Base-by-base conservation (phyloP, 37 sponge, comb jelly and placozoan species). In the Chondrosia reniformis region DNA sequence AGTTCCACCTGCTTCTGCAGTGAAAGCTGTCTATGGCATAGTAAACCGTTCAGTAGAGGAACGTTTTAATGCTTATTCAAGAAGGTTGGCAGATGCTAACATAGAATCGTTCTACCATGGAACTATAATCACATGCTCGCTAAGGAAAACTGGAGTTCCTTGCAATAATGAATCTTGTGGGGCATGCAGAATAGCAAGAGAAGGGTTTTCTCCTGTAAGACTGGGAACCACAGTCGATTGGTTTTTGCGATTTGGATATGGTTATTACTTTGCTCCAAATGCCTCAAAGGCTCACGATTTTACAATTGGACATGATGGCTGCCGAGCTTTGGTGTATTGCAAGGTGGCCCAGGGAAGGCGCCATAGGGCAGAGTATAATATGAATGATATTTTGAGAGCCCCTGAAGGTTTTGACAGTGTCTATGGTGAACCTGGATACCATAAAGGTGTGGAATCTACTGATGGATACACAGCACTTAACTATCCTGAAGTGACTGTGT, bases 211-310 rank as follows among this genome's bases (percentile, higher is more conserved):
- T 34, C 5, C 57, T 25, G 21, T 13, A 8, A 34, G 42, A 38
- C 58, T 74, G 32, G 83, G 76, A 31, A 79, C n/a, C 0, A 82
- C 82, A 30, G 85, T 90, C n/a, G 80, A 80, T 8, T 38, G 79
- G 28, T 89, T 91, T 63, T 64, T 78, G 34, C 76, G 92, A 19
- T 84, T 86, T 77, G 92, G 92, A 4, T 28, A 84, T 4, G 92
- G 81, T 9, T 79, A 85, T 37, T 91, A 91, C 46, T 76, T 91
- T 0, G 92, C 92, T 36, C 92, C 92, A 45, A 84, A 91, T 55
- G 84, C 88, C 15, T 91, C 92, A 7, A 91, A 91, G 41, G 86
- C 84, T 76, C 91, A 91, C 43, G 91, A 91, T 36, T 91, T 86
- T 80, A 86, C 87, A 22, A 79, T 77, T 43, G 91, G 91, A 5